phyloP scores from a whole-genome alignment of 2,888 invertebrate genomes.

The Macaria liturata region DNA sequence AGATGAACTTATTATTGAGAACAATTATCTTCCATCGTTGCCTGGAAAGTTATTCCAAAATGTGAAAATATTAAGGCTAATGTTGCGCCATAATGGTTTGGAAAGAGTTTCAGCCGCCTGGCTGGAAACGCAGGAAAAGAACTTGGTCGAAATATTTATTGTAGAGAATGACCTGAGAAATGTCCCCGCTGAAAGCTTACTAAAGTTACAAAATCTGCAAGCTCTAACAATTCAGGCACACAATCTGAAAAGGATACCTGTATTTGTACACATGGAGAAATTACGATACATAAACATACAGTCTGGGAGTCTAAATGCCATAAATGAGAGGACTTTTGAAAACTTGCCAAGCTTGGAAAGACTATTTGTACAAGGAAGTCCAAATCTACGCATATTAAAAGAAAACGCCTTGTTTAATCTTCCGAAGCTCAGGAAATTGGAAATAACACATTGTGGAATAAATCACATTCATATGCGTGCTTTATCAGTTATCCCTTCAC shows the following conservation, averaged over 20 bases:
- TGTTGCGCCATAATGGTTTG: slow-evolving; percentile 92
- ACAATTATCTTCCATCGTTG: slow-evolving; percentile 92
- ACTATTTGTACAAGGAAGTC: slow-evolving; percentile 88
- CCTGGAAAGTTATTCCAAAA: slow-evolving; percentile 92
- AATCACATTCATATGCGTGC: slow-evolving; percentile 91
- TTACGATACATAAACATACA: slow-evolving; percentile 89
- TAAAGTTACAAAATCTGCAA: slow-evolving; percentile 89
- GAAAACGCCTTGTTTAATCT: slow-evolving; percentile 88
- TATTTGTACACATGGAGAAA: slow-evolving; percentile 87
- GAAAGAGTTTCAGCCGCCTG: slow-evolving; percentile 92
- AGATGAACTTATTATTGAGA: slow-evolving; percentile 94
- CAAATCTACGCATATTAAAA: slow-evolving; percentile 86
- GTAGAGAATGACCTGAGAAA: slow-evolving; percentile 92
- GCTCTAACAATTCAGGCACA: slow-evolving; percentile 93
- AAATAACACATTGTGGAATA: slow-evolving; percentile 90
- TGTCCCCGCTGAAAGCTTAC: slow-evolving; percentile 90
- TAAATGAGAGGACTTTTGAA: slow-evolving; percentile 87
- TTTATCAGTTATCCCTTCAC: slow-evolving; percentile 86
- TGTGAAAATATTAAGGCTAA: slow-evolving; percentile 89
- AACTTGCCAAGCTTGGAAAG: slow-evolving; percentile 89
- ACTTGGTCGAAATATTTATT: slow-evolving; percentile 91
- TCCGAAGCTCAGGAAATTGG: slow-evolving; percentile 86
- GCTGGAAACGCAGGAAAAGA: slow-evolving; percentile 90
- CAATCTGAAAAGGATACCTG: slow-evolving; percentile 88
- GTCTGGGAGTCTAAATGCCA: slow-evolving; percentile 85